phyloP scores from a whole-genome alignment of 2,888 invertebrate species.

The Drosophila basisetae region DNA sequence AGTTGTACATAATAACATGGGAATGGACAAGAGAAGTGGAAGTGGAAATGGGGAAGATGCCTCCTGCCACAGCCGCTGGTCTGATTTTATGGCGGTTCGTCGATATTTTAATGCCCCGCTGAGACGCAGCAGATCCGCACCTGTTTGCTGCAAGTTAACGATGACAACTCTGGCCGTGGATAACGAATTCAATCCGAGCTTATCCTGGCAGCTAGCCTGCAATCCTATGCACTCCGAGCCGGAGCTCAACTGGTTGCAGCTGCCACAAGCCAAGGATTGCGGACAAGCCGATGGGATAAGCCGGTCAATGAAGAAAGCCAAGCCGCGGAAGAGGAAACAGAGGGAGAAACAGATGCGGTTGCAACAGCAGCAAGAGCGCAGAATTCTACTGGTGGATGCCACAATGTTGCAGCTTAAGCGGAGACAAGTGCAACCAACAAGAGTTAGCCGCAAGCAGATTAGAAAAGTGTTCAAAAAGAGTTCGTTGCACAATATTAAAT shows the following conservation, averaged over 20 bases:
- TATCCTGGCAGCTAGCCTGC: constrained; percentile 43
- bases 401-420: background rate
- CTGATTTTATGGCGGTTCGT: constrained; percentile 33
- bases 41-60: background rate
- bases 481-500: constrained; percentile 1
- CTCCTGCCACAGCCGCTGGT: constrained; percentile 17
- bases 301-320: background rate
- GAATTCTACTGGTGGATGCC: constrained; percentile 12
- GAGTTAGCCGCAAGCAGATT: background rate
- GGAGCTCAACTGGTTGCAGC: background rate
- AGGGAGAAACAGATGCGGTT: no score
- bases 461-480: background rate
- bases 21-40: background rate
- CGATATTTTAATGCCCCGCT: constrained; percentile 14
- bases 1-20: background rate
- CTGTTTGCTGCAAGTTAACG: constrained; percentile 7
- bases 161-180: background rate
- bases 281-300: background rate
- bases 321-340: background rate
- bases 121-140: constrained; percentile 15
- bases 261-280: background rate
- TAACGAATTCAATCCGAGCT: constrained; percentile 12
- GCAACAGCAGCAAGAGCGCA: background rate
- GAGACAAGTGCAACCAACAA: background rate
- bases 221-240: constrained; percentile 2